Percentiles rank a stretch among this genome's conserved stretches.
Conservation (phyloP, 2,888 invertebrate genomes). For the Kryphioiulus occultus region DNA sequence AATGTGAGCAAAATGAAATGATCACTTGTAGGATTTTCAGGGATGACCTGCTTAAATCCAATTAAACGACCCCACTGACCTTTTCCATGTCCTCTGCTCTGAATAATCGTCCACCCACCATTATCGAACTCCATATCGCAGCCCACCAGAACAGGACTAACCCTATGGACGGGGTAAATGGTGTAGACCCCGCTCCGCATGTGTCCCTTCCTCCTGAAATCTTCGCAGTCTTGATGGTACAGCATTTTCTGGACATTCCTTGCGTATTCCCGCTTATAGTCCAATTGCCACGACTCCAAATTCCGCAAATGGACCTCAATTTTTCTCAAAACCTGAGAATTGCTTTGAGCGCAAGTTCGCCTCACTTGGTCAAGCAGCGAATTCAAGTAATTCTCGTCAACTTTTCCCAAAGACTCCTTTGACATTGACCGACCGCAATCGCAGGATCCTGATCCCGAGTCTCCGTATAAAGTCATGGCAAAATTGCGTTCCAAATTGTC, state of each 20-base stretch:
- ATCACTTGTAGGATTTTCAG: no score
- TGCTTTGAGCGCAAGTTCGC: background rate
- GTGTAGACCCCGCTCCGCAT: background rate
- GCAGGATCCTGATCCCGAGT: background rate
- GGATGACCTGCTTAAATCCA: no score
- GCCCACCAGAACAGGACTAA: background rate
- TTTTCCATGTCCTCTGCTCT: background rate
- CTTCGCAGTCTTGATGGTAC: background rate
- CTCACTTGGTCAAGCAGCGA: background rate
- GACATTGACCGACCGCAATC: background rate
- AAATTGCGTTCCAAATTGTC: background rate
- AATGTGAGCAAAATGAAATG: no score
- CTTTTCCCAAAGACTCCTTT: background rate
- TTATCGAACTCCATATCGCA: slow-evolving; percentile 18
- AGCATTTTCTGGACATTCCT: background rate
- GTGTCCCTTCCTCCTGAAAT: background rate
- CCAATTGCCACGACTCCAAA: slow-evolving; percentile 1
- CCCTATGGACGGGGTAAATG: background rate
- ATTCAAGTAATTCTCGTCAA: background rate
- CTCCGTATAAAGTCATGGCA: background rate
- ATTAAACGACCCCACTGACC: background rate
- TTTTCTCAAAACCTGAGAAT: background rate
- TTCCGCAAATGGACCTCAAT: background rate
- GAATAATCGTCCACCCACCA: slow-evolving; percentile 40
- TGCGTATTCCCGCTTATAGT: background rate